Percentiles rank a stretch among this genome's conserved stretches.
These are phyloP conservation scores for Lucinisca nassula DNA, from an alignment of 2,888 invertebrate genomes.

Conservation along the genomic window DNA sequence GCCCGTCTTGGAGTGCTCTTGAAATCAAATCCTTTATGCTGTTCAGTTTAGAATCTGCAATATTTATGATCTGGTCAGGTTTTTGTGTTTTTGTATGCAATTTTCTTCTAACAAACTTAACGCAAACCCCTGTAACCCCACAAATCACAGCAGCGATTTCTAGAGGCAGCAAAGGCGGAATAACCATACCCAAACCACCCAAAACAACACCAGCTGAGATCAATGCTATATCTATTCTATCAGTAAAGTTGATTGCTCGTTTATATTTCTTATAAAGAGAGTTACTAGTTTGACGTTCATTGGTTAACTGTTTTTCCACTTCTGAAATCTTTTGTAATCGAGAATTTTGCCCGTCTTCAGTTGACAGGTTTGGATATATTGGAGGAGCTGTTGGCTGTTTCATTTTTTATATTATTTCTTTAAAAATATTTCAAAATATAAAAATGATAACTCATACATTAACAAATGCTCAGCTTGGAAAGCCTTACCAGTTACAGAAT, in stretches of 20 bases:
- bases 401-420: conserved; percentile 30
- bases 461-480: neutral
- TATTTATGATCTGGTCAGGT: neutral
- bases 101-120: neutral
- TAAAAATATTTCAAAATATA: neutral
- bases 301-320: conserved; percentile 11
- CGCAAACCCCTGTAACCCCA: conserved; percentile 11
- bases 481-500: neutral
- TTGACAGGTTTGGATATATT: conserved; percentile 47
- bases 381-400: conserved; percentile 54
- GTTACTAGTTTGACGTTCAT: conserved; percentile 29
- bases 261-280: conserved; percentile 59
- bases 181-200: conserved; percentile 19
- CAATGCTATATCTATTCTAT: conserved; percentile 50
- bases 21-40: too few relatives aligned
- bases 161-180: conserved; percentile 34
- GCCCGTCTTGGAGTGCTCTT: too few relatives aligned
- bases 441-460: neutral
- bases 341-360: conserved; percentile 54
- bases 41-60: too few relatives aligned
- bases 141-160: conserved; percentile 38
- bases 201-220: conserved; percentile 44
- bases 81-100: neutral
- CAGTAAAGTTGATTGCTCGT: conserved; percentile 46
- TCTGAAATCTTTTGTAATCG: conserved; percentile 56